Percentiles rank a stretch among this genome's conserved stretches.
phyloP scores from a whole-genome alignment of 1,140 invertebrate species.

The Drosophila lowei region DNA sequence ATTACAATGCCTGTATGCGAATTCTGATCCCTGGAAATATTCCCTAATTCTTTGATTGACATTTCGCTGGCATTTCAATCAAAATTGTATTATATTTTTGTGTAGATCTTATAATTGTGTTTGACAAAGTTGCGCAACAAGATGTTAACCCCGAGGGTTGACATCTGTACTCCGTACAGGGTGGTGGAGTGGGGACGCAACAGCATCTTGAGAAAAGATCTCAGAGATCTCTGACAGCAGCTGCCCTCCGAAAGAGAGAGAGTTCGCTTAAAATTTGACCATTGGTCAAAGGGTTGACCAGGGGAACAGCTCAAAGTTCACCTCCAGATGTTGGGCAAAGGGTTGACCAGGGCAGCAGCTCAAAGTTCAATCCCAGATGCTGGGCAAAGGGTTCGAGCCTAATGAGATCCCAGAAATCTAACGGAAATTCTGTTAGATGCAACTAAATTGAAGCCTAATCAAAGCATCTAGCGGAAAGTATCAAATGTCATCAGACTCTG shows the following conservation, averaged over 20 bases:
- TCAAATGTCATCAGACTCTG: slow-evolving; percentile 26
- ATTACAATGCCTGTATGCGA: slow-evolving; percentile 45
- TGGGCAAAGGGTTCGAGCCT: slow-evolving; percentile 25
- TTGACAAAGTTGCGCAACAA: slow-evolving; percentile 78
- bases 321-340: slow-evolving; percentile 12
- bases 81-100: slow-evolving; percentile 62
- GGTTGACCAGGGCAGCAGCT: neutral
- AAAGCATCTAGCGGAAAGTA: slow-evolving; percentile 34
- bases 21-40: slow-evolving; percentile 36
- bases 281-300: slow-evolving; percentile 65
- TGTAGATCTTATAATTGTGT: slow-evolving; percentile 64
- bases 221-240: slow-evolving; percentile 47
- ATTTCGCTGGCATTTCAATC: slow-evolving; percentile 70
- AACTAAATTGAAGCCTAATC: slow-evolving; percentile 21
- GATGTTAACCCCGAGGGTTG: slow-evolving; percentile 62
- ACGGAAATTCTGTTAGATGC: neutral
- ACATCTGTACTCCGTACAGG: slow-evolving; percentile 4
- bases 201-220: slow-evolving; percentile 42
- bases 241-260: slow-evolving; percentile 26
- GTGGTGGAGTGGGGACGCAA: slow-evolving; percentile 22
- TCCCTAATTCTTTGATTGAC: slow-evolving; percentile 62
- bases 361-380: slow-evolving; percentile 19
- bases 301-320: slow-evolving; percentile 21
- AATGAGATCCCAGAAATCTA: slow-evolving; percentile 20
- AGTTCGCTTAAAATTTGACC: slow-evolving; percentile 70